Base-by-base conservation (phyloP, 2,113 vertebrate species). In the Chionis minor region DNA sequence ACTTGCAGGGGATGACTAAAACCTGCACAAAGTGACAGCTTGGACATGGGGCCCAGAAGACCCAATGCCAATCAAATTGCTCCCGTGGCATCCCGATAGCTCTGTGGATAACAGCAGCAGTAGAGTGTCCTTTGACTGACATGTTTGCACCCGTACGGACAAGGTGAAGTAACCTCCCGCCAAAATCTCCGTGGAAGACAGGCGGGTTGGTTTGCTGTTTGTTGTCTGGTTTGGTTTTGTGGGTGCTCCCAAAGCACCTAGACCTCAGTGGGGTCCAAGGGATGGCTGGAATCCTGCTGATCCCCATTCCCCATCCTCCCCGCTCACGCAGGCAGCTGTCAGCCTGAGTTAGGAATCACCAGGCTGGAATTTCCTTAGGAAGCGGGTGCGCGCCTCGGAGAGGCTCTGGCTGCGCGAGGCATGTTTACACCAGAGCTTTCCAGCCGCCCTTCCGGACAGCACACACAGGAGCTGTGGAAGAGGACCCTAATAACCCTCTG, bases 361-460 rank as follows among this genome's bases (percentile, higher is more conserved):
- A 42, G n/a, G n/a, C n/a, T 96, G 86, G 86, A 88, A 96, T 94
- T 95, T 95, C 94, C 94, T 95, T 94, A 70, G 86, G 90, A 96
- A 92, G 66, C 14, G 1, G 30, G 55, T 12, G 33, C 51, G 81
- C 4, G 16, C n/a, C 82, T 55, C 5, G 1, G 56, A 86, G 71
- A 80, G 47, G 35, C 51, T 51, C 26, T 1, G 21, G 38, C 66
- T 69, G 49, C 2, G 1, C 8, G 32, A 83, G 42, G 42, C 66
- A 5, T 2, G 54, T 63, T 90, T 69, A 62, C 70, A 63, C 23
- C 81, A 45, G 73, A 35, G 51, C 38, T 30, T 55, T 70, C 74
- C 86, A 61, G 9, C 81, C 59, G 2, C 83, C 79, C 90, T 89
- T 89, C 88, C 47, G 10, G 56, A 15, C 63, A 49, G 56, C 13